These are phyloP conservation scores for Drosophila murphyi DNA, from an alignment of 1,140 invertebrate genomes.

Conservation along the genomic window DNA sequence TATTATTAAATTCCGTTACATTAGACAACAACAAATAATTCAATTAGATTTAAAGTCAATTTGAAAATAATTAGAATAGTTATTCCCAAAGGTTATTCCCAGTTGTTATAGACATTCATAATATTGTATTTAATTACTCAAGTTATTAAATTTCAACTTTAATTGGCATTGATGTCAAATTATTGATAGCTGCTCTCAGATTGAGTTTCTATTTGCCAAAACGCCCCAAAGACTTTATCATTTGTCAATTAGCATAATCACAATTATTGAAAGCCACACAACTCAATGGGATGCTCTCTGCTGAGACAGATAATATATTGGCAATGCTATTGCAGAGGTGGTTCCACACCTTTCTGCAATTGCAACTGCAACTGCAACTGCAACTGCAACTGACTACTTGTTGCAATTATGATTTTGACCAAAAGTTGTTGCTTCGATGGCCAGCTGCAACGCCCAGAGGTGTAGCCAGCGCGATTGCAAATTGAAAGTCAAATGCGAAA, in stretches of 20 bases:
- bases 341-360: conserved; percentile 4
- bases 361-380: conserved; percentile 3
- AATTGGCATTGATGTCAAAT: neutral
- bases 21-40: too few species aligned
- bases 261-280: conserved; percentile 12
- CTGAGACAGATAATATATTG: conserved; percentile 11
- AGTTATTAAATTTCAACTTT: neutral
- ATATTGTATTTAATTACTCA: neutral
- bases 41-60: too few species aligned
- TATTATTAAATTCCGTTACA: too few species aligned
- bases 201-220: conserved; percentile 11
- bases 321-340: conserved; percentile 1
- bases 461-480: conserved; percentile 67
- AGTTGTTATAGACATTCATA: neutral
- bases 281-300: conserved; percentile 1
- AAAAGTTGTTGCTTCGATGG: conserved; percentile 15
- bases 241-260: conserved; percentile 27
- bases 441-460: conserved; percentile 68
- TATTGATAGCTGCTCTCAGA: neutral
- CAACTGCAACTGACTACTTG: conserved; percentile 30
- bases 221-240: conserved; percentile 11
- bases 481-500: conserved; percentile 70
- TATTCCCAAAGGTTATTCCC: too few species aligned
- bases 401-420: conserved; percentile 66
- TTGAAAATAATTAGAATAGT: too few species aligned